A percentile compares a stretch with the other conserved stretches of the same genome.
These are phyloP conservation scores for Mantis religiosa DNA, from an alignment of 2,888 invertebrate species.

Conservation along the genomic window DNA sequence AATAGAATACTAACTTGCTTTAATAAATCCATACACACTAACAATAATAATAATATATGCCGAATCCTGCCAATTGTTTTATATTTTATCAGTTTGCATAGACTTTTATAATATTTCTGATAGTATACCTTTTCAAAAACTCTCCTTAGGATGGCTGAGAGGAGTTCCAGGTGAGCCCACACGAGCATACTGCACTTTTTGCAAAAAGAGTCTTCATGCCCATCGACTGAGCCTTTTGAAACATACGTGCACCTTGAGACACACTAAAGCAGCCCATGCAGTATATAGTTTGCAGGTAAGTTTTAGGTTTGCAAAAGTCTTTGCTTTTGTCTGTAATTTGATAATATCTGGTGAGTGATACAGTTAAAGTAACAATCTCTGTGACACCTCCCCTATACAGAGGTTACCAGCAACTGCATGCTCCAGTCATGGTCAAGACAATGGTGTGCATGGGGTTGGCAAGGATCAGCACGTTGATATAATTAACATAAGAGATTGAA, in stretches of 20 bases:
- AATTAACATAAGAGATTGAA: too few species aligned
- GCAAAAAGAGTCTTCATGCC: constrained; percentile 55
- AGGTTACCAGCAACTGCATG: too few species aligned
- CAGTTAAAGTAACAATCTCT: too few species aligned
- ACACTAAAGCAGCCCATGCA: constrained; percentile 36
- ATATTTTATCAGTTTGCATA: neutral
- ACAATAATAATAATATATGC: too few species aligned
- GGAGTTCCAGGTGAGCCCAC: constrained; percentile 52
- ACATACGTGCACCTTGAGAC: constrained; percentile 57
- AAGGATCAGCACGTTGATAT: too few species aligned
- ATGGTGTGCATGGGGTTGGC: too few species aligned
- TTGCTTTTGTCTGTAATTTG: neutral
- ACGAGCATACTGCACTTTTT: constrained; percentile 54
- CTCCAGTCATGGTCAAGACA: too few species aligned
- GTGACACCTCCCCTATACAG: too few species aligned
- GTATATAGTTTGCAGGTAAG: neutral
- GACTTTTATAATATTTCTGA: neutral
- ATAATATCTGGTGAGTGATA: neutral
- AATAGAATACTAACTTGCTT: too few species aligned
- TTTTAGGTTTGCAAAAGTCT: neutral
- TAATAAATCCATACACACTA: too few species aligned
- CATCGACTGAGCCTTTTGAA: constrained; percentile 56
- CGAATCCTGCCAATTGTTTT: too few species aligned
- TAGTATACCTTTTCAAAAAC: too few species aligned
- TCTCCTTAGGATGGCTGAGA: constrained; percentile 51